Evolutionary conservation across 2,797 vertebrate genomes (phyloP).

Genomic region (Gymnoscopelus microlampas): DNA sequence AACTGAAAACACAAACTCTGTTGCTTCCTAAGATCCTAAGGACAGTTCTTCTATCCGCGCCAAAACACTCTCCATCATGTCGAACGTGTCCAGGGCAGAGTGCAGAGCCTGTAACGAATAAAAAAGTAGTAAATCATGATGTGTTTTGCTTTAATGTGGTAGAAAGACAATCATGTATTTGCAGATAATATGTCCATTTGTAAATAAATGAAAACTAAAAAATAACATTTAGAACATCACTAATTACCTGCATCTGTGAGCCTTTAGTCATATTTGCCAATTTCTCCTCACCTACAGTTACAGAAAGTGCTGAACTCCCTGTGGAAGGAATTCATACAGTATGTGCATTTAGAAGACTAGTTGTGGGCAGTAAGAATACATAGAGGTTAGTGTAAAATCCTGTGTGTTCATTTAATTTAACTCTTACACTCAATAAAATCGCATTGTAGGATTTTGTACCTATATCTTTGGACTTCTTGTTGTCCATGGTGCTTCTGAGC

Average conservation of each 20-base stretch:
- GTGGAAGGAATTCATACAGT: slow-evolving; percentile 15
- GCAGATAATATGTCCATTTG: background rate
- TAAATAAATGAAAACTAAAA: slow-evolving; percentile 11
- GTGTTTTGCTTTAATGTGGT: background rate
- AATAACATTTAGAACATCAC: background rate
- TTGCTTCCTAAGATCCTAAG: too few species aligned
- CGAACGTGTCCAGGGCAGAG: slow-evolving; percentile 94
- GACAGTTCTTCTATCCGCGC: slow-evolving; percentile 89
- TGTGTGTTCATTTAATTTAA: too few species aligned
- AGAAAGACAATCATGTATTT: background rate
- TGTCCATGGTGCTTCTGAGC: slow-evolving; percentile 84
- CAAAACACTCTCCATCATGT: slow-evolving; percentile 96
- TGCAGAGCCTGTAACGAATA: slow-evolving; percentile 86
- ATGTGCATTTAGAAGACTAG: background rate
- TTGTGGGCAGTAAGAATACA: background rate
- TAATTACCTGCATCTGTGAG: slow-evolving; percentile 90
- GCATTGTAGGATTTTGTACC: slow-evolving; percentile 50
- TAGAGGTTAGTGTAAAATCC: too few species aligned
- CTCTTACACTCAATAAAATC: too few species aligned
- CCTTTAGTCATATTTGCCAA: slow-evolving; percentile 89
- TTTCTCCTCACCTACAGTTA: slow-evolving; percentile 85
- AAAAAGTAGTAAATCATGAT: background rate
- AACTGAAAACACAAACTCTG: background rate
- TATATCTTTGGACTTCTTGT: slow-evolving; percentile 70
- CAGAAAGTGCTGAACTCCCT: slow-evolving; percentile 75